These are phyloP conservation scores for Pterocles gutturalis DNA, from an alignment of 2,113 vertebrate species.

Conservation along the genomic window DNA sequence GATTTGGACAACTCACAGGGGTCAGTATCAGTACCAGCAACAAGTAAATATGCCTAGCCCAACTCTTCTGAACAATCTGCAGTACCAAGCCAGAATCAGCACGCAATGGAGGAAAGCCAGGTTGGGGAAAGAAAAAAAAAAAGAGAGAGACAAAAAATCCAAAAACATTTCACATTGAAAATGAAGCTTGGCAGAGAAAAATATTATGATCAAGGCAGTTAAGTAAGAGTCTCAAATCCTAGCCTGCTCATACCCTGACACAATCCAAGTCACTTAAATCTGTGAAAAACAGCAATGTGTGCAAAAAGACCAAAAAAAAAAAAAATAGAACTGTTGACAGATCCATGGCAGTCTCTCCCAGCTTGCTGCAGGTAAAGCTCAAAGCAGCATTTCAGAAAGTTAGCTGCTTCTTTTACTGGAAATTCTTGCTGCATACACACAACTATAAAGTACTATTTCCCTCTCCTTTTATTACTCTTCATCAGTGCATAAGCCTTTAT, in stretches of 20 bases:
- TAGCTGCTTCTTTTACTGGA: neutral
- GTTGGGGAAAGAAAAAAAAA: neutral
- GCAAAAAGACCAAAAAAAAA: neutral
- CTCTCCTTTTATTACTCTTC: neutral
- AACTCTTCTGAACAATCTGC: neutral
- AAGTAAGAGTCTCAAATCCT: neutral
- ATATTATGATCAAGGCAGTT: neutral
- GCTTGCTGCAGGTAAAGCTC: neutral
- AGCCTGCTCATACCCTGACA: neutral
- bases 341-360: neutral
- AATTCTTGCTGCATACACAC: neutral
- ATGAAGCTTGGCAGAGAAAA: neutral
- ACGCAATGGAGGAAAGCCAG: neutral
- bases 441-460: neutral
- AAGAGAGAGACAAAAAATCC: neutral
- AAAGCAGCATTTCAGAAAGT: neutral
- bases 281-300: neutral
- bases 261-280: neutral
- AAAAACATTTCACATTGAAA: neutral
- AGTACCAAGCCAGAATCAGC: neutral
- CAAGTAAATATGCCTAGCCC: neutral
- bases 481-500: neutral
- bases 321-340: neutral
- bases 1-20: neutral
- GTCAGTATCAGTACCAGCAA: neutral